phyloP scores from a whole-genome alignment of 2,113 vertebrate genomes.

The Poecilia latipinna region DNA sequence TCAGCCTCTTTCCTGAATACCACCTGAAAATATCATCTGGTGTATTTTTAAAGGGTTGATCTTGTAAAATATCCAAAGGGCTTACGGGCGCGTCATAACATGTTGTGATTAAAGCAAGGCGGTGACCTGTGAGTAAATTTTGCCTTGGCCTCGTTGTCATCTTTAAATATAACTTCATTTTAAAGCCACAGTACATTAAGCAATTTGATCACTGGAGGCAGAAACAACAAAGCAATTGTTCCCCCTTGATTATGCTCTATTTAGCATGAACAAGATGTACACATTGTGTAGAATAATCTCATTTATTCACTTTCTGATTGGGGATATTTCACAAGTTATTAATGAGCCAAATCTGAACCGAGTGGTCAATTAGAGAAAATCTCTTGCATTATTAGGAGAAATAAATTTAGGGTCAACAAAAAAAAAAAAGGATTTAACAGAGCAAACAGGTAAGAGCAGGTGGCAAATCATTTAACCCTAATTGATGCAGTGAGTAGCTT shows the following conservation, averaged over 20 bases:
- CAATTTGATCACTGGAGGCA: constrained; percentile 2
- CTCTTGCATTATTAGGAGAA: not conserved
- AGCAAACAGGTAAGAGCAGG: too few species aligned
- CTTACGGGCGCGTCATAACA: not conserved
- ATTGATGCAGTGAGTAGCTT: too few species aligned
- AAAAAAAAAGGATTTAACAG: too few species aligned
- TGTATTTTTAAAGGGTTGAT: too few species aligned
- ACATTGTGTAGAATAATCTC: not conserved
- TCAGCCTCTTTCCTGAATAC: too few species aligned
- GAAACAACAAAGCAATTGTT: not conserved
- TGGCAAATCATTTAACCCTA: too few species aligned
- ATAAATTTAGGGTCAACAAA: not conserved
- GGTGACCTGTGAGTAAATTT: constrained; percentile 6
- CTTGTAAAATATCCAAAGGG: too few species aligned
- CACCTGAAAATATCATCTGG: too few species aligned
- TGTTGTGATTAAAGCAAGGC: not conserved
- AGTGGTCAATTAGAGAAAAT: not conserved
- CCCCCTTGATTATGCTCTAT: not conserved
- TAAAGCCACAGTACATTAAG: not conserved
- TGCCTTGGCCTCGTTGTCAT: constrained; percentile 3
- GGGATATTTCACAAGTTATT: too few species aligned
- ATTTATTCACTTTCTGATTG: not conserved
- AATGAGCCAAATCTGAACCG: not conserved
- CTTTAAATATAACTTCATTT: constrained; percentile 10
- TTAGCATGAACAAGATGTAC: not conserved